Evolutionary conservation across 2,888 invertebrate genomes (phyloP), one percentile per base, ranked within the genome.

Genomic region (Eupithecia abbreviata): DNA sequence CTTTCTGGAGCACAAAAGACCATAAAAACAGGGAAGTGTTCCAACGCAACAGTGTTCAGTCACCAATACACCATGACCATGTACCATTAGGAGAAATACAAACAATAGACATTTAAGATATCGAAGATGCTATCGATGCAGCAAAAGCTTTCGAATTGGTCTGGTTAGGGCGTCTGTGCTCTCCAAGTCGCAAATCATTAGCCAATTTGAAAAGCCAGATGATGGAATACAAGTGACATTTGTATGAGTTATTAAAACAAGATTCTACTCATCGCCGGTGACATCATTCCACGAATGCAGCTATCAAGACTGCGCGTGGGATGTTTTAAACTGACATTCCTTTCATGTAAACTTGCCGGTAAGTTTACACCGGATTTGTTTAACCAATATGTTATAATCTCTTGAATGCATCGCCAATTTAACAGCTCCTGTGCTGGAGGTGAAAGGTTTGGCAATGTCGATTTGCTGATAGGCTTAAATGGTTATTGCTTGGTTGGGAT

Each of bases 261-360:
- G 74, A 72, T 62, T 71, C 71, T 67, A 55, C 51, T 71, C 58
- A 69, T 55, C 47, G 74, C 58, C 73, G 79, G 75, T 82, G 81
- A 82, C 79, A 79, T 82, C 81, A 82, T 77, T 65, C 51, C 58
- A 67, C 58, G 51, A 72, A 78, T 76, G 77, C 80, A 62, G 45
- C 18, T 69, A 80, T 75, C 51, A 45, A 41, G 49, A 69, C 47
- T 41, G 45, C 47, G 78, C 77, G 79, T 79, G 74, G 77, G 76
- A 77, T 71, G 79, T 76, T 75, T 58, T 62, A 70, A 72, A 43
- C 78, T 78, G 74, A 70, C 79, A 77, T 76, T 77, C 78, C 79
- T 79, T 82, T 77, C 72, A 69, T 76, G 75, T 76, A 72, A 78
- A 76, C 75, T 65, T 68, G 73, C 73, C 65, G 75, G 67, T 58